Evolutionary conservation across 2,797 vertebrate species (phyloP).

Genomic region (Gymnoscopelus braueri): DNA sequence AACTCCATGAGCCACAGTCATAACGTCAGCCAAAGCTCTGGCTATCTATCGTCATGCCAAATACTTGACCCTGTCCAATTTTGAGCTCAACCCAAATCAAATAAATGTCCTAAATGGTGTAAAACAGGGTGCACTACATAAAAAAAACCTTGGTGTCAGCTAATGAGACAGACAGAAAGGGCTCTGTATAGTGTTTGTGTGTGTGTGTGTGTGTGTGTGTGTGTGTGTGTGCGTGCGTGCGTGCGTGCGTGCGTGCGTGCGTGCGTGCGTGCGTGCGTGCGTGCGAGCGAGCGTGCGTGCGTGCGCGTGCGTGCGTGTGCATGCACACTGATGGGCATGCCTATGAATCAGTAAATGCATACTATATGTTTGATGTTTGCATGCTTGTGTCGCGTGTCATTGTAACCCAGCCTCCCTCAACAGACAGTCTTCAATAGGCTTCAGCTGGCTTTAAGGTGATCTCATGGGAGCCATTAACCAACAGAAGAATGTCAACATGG

Average conservation of each 20-base stretch:
- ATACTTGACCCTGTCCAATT: constrained; percentile 44
- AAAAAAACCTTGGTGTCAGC: constrained; percentile 72
- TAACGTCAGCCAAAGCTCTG: background rate
- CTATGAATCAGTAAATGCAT: background rate
- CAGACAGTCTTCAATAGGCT: constrained; percentile 58
- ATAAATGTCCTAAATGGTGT: constrained; percentile 62
- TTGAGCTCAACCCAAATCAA: constrained; percentile 55
- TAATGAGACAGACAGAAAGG: constrained; percentile 63
- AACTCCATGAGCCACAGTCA: constrained; percentile 22
- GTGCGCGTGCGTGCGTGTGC: constrained; percentile 25
- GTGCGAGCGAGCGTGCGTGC: background rate
- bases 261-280: background rate
- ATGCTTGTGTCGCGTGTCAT: constrained; percentile 42
- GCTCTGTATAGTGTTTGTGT: constrained; percentile 47
- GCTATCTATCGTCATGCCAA: constrained; percentile 47
- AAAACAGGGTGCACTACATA: constrained; percentile 71
- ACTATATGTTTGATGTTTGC: constrained; percentile 3
- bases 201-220: constrained; percentile 21
- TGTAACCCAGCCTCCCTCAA: constrained; percentile 57
- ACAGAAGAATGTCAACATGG: constrained; percentile 69
- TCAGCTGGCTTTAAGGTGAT: constrained; percentile 70
- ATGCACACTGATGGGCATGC: background rate
- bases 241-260: constrained; percentile 59
- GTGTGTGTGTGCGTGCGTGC: constrained; percentile 24
- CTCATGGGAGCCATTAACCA: constrained; percentile 67